Evolutionary conservation across 2,888 invertebrate species (phyloP), one percentile per base, ranked within the genome.

Genomic region (Cecidostiba fungosa): DNA sequence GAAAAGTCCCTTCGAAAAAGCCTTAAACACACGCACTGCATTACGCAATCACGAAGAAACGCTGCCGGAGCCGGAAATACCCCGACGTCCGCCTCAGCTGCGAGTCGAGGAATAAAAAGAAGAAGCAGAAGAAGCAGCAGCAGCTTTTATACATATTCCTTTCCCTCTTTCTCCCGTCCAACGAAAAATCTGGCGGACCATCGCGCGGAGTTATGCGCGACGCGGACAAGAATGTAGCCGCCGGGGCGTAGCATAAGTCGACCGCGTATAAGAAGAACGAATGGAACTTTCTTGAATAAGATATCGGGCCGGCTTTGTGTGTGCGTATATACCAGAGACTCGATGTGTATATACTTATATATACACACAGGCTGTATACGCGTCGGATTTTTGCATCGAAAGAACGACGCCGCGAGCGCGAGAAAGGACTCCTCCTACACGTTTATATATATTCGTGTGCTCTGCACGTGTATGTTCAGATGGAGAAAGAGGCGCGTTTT

Each of bases 211-310:
- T 92, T 92, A 92, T 91, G 91, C 91, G 91, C 90, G 91, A 91
- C 90, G 89, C 90, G 91, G 89, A 89, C 92, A 92, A 92, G 92
- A 92, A 92, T 91, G 91, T 91, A 90, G 89, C 89, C 89, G 90
- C 88, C 36, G 88, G 89, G 50, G 78, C 72, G 47, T n/a, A 19
- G 81, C 23, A 78, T 62, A 72, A 80, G 72, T 82, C 69, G 59
- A 23, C 70, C 43, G 32, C 69, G 66, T 36, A 66, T 82, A 83
- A 92, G 91, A 91, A 91, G 91, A 91, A 91, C 92, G 91, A 91
- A 92, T 91, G 92, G 91, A 92, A 91, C 91, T 90, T 91, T 91
- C 90, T 86, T 91, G 92, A 93, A 92, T 92, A 93, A 93, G 92
- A 92, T 93, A 92, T 93, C 92, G 92, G 90, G 89, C 91, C 8